phyloP scores from a whole-genome alignment of 2,113 vertebrate genomes.

The Petromus typicus region DNA sequence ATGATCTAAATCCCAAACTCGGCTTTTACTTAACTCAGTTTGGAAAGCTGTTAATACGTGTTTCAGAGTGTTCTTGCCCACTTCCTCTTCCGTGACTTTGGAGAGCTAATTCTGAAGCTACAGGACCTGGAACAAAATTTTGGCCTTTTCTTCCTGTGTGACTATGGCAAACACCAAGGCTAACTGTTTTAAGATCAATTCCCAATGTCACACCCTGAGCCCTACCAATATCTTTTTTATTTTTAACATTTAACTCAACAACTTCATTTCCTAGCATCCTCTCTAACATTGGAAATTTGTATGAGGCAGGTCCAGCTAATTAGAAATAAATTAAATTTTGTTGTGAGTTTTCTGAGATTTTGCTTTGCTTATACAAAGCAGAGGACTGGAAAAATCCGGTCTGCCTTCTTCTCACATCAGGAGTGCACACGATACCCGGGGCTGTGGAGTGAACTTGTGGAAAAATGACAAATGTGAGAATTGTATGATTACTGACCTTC shows the following conservation, averaged over 20 bases:
- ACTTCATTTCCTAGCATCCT: neutral
- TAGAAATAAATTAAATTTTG: neutral
- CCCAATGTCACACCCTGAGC: fast-evolving
- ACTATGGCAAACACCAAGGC: neutral
- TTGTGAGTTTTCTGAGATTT: neutral
- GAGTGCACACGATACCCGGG: neutral
- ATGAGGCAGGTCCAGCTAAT: neutral
- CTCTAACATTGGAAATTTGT: neutral
- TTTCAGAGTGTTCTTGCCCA: neutral
- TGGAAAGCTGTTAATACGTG: neutral
- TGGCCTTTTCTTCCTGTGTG: neutral
- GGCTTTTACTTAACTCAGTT: neutral
- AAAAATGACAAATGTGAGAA: neutral
- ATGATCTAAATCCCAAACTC: neutral
- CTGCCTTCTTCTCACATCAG: neutral
- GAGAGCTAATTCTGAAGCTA: neutral
- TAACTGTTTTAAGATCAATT: neutral
- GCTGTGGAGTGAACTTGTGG: neutral
- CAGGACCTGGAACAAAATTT: neutral
- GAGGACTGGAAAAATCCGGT: neutral
- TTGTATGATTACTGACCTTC: neutral
- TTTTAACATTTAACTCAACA: neutral
- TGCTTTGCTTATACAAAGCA: neutral
- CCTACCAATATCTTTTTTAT: neutral
- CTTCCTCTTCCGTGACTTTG: neutral